phyloP scores from a whole-genome alignment of 2,888 invertebrate species.

The Zootermopsis nevadensis region DNA sequence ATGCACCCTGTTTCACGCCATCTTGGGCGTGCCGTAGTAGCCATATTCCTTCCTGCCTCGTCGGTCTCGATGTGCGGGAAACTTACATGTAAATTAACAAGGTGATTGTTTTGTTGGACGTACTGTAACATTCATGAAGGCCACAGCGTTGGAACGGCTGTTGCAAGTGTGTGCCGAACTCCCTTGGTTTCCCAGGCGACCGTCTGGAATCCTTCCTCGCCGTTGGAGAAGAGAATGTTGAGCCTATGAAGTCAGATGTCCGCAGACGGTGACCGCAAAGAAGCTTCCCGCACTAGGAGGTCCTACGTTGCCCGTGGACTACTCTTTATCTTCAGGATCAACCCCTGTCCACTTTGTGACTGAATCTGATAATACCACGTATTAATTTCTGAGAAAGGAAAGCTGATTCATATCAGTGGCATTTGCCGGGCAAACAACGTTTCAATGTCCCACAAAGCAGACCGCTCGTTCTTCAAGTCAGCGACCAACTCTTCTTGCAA shows the following conservation, averaged over 20 bases:
- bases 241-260: background rate
- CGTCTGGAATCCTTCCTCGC: no score
- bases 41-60: background rate
- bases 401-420: background rate
- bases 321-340: background rate
- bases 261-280: background rate
- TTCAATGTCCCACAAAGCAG: background rate
- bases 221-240: background rate
- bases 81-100: background rate
- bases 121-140: background rate
- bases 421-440: background rate
- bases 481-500: no score
- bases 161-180: background rate
- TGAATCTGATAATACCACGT: background rate
- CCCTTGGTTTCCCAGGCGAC: no score
- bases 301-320: background rate
- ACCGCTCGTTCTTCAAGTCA: background rate
- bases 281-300: background rate
- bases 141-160: background rate
- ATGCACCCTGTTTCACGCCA: background rate
- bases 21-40: background rate
- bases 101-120: background rate
- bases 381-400: background rate
- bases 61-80: background rate
- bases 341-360: background rate